These are phyloP conservation scores for Pipistrellus pygmaeus DNA, from an alignment of 2,797 vertebrate species.

Conservation along the genomic window DNA sequence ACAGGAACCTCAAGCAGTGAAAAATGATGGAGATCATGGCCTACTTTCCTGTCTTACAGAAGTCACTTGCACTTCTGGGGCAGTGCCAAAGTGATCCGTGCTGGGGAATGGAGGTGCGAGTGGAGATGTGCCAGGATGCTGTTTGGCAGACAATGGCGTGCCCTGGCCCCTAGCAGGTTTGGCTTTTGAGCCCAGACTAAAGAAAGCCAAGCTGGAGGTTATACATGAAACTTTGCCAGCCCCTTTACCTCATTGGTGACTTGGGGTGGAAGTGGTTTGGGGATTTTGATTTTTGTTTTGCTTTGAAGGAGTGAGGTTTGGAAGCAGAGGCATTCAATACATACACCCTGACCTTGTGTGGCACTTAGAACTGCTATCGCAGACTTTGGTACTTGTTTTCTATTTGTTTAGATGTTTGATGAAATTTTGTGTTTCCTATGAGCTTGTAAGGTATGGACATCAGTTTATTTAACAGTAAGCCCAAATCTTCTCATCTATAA, in stretches of 20 bases:
- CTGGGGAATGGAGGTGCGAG: not conserved
- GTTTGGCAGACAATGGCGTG: not conserved
- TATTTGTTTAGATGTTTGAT: not conserved
- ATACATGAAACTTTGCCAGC: not conserved
- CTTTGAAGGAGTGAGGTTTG: slow-evolving; percentile 51
- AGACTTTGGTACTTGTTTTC: not conserved
- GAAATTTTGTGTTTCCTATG: slow-evolving; percentile 44
- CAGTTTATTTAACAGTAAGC: not conserved
- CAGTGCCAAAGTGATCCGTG: not conserved
- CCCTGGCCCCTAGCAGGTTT: not conserved
- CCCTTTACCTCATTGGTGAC: slow-evolving; percentile 24
- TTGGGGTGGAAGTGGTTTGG: slow-evolving; percentile 21
- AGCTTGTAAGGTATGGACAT: not conserved
- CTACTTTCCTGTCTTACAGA: slow-evolving; percentile 65
- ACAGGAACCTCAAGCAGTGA: slow-evolving; percentile 1
- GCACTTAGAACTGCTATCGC: not conserved
- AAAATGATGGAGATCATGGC: slow-evolving; percentile 59
- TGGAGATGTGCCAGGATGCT: not conserved
- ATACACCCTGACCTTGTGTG: not conserved
- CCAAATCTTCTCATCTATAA: slow-evolving; percentile 56
- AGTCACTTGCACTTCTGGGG: slow-evolving; percentile 70
- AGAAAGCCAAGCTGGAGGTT: not conserved
- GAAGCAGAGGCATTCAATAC: slow-evolving; percentile 12
- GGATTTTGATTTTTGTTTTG: slow-evolving; percentile 22
- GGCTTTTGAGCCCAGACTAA: not conserved